These are phyloP conservation scores for Cettia cetti DNA, from an alignment of 2,113 vertebrate species.

Conservation along the genomic window DNA sequence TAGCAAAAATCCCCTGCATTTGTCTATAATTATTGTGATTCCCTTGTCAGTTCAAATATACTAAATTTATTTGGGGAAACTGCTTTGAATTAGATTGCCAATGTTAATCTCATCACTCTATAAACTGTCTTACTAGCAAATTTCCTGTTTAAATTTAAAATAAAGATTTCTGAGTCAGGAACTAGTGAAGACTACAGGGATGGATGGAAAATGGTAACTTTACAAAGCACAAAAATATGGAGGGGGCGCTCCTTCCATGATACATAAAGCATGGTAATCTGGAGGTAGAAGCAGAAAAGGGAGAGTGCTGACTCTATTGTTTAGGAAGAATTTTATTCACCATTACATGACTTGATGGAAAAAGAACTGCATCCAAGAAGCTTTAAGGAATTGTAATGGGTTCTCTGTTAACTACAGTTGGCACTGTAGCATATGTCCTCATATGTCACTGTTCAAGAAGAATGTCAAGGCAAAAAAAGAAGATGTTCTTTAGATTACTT, in stretches of 20 bases:
- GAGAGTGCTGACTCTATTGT: neutral
- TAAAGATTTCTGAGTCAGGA: neutral
- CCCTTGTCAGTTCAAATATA: neutral
- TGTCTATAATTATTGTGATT: neutral
- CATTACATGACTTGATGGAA: neutral
- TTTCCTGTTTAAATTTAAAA: neutral
- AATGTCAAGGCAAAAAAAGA: neutral
- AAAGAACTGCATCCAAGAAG: neutral
- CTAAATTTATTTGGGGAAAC: neutral
- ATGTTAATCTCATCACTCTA: neutral
- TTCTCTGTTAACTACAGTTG: neutral
- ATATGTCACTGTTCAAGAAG: neutral
- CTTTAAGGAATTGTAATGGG: neutral
- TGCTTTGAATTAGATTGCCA: neutral
- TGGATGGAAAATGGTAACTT: neutral
- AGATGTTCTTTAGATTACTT: neutral
- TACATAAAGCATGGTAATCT: neutral
- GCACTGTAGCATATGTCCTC: neutral
- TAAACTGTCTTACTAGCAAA: neutral
- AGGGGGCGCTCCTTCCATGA: neutral
- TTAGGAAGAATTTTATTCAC: neutral
- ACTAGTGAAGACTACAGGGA: neutral
- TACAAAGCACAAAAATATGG: neutral
- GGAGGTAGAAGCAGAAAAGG: neutral
- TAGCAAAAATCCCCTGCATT: neutral